Conservation (phyloP, 2,113 vertebrate species). For the Sporophila hypoxantha region DNA sequence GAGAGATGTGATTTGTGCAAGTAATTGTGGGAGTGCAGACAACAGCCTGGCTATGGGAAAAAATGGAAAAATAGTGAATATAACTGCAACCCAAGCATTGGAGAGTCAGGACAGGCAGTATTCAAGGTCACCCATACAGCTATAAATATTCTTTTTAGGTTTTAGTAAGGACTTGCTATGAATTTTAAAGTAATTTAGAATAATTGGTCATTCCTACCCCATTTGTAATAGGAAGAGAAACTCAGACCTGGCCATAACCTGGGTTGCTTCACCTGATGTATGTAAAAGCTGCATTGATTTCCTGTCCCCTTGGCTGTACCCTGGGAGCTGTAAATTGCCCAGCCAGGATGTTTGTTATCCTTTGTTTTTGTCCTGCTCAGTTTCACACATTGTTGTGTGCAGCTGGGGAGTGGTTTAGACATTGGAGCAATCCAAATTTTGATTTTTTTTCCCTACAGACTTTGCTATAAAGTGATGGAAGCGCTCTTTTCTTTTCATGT, state of each 20-base stretch:
- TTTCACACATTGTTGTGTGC: not conserved
- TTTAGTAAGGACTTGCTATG: not conserved
- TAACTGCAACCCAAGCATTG: not conserved
- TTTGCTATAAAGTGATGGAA: not conserved
- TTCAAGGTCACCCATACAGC: not conserved
- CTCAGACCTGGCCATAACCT: not conserved
- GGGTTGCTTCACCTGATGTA: not conserved
- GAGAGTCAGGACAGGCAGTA: not conserved
- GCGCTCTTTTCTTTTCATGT: fast-evolving
- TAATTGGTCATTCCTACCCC: not conserved
- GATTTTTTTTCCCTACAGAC: not conserved
- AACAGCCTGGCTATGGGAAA: not conserved
- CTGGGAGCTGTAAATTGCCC: not conserved
- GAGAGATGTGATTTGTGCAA: not conserved
- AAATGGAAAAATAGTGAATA: not conserved
- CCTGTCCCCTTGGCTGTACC: not conserved
- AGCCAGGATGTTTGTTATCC: not conserved
- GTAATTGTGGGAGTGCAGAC: not conserved
- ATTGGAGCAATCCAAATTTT: not conserved
- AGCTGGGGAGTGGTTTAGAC: not conserved
- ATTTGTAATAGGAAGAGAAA: not conserved
- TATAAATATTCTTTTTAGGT: not conserved
- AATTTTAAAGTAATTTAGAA: not conserved
- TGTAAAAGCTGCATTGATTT: not conserved
- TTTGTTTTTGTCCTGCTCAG: fast-evolving